Evolutionary conservation across 2,113 vertebrate species (phyloP), one percentile per base, ranked within the genome.

Genomic region (Gorilla gorilla): DNA sequence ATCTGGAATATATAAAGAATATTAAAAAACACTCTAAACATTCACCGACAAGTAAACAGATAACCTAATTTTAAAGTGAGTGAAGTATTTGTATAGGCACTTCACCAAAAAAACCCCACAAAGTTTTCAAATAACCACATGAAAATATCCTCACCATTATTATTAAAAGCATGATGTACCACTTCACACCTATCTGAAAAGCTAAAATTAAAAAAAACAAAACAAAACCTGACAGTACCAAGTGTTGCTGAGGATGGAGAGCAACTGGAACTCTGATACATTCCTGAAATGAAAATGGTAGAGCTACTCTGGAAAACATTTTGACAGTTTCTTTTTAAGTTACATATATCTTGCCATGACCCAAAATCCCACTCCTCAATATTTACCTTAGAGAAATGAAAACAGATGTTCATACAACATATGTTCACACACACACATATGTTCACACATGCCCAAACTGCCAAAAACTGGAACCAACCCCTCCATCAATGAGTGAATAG

Each of bases 321-420:
- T 32, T 94, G 35, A 23, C 8, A 68, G 3, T 66, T 85, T 83
- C 40, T 82, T 48, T 70, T 40, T 43, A 75, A 93, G 75, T 73
- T 59, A 93, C 79, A 59, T 27, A 59, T 27, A 75, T 57, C 23
- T 90, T 73, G 59, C 64, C 20, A 17, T 59, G 38, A 89, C 68
- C 68, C 32, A 27, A 52, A 75, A 32, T 61, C 57, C 7, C n/a
- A 85, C 13, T 97, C 17, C 16, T 83, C 23, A 32, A 59, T 82
- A 95, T 83, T 79, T 93, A 52, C 70, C 48, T 5, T 38, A 45
- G 35, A 89, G 16, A 96, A 97, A 48, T 61, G 13, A 79, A 94
- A 85, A 92, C 14, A 23, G 59, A 57, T 32, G 3, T 70, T 95
- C 80, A 35, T 6, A 48, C 23, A 66, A 35, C 32, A 55, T 43